Percentiles rank a stretch among this genome's conserved stretches.
Evolutionary conservation across 2,113 vertebrate species (phyloP).

Genomic region (Chiloscyllium plagiosum): DNA sequence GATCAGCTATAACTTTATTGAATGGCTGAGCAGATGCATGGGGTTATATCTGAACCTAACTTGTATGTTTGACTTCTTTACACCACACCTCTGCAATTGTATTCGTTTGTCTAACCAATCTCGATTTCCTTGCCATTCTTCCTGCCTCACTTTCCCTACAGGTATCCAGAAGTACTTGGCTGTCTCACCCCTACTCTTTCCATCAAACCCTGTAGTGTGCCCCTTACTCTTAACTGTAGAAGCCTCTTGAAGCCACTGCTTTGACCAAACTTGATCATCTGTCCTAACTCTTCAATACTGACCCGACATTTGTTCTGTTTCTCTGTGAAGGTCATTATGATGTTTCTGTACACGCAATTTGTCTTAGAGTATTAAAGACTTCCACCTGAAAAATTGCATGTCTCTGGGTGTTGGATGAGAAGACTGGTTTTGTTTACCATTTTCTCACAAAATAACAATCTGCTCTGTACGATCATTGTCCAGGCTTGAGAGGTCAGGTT

Average conservation of each 20-base stretch:
- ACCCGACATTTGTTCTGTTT: not conserved
- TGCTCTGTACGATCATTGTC: not conserved
- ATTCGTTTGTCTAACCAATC: not conserved
- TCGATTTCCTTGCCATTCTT: not conserved
- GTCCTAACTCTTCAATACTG: not conserved
- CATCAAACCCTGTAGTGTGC: not conserved
- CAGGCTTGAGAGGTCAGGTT: not conserved
- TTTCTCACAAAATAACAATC: not conserved
- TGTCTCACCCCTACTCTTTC: not conserved
- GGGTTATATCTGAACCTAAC: too few species aligned
- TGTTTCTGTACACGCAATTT: not conserved
- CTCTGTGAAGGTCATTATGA: not conserved
- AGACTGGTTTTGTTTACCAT: not conserved
- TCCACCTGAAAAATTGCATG: not conserved
- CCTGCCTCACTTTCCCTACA: not conserved
- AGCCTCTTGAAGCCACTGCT: not conserved
- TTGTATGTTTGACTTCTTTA: not conserved
- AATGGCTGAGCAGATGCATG: too few species aligned
- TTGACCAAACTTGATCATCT: not conserved
- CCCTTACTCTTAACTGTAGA: not conserved
- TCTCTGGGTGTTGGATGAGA: not conserved
- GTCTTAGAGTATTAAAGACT: not conserved
- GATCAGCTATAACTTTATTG: too few species aligned
- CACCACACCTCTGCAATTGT: not conserved
- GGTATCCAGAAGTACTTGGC: not conserved